A percentile compares a stretch with the other conserved stretches of the same genome.
phyloP scores from a whole-genome alignment of 2,113 vertebrate species.

The Irena cyanogastra region DNA sequence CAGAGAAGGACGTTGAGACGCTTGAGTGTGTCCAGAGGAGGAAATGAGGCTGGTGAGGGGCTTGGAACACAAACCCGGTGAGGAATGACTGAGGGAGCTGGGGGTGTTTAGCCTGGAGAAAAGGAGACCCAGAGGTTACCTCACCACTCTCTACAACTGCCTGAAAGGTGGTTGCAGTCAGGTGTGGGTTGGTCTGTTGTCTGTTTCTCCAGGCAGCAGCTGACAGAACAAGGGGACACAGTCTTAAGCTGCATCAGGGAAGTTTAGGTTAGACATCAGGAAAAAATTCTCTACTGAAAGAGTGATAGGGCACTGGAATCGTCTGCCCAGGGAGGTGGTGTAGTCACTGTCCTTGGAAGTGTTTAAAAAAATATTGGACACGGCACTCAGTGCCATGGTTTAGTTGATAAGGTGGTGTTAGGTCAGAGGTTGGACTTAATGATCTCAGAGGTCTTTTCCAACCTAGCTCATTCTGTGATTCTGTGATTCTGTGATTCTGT shows the following conservation, averaged over 20 bases:
- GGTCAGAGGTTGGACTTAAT: not conserved
- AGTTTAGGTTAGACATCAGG: not conserved
- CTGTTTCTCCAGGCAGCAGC: not conserved
- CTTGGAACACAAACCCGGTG: not conserved
- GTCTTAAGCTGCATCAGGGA: not conserved
- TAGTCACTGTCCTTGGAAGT: not conserved
- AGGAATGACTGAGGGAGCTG: accelerated
- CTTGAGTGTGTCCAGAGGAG: accelerated
- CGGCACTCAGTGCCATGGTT: not conserved
- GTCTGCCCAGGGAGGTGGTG: not conserved
- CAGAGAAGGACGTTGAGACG: accelerated
- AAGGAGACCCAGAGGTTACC: not conserved
- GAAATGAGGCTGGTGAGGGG: not conserved
- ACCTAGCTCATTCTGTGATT: not conserved
- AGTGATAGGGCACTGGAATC: not conserved
- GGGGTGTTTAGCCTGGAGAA: not conserved
- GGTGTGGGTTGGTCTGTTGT: not conserved
- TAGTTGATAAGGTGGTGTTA: not conserved
- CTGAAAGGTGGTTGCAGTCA: not conserved
- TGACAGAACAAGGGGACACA: accelerated
- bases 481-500: not conserved
- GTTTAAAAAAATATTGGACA: not conserved
- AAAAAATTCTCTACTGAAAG: not conserved
- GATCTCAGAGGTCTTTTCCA: not conserved
- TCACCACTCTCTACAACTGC: not conserved